Evolutionary conservation across 2,797 vertebrate species (phyloP).

Genomic region (Bucorvus abyssinicus): DNA sequence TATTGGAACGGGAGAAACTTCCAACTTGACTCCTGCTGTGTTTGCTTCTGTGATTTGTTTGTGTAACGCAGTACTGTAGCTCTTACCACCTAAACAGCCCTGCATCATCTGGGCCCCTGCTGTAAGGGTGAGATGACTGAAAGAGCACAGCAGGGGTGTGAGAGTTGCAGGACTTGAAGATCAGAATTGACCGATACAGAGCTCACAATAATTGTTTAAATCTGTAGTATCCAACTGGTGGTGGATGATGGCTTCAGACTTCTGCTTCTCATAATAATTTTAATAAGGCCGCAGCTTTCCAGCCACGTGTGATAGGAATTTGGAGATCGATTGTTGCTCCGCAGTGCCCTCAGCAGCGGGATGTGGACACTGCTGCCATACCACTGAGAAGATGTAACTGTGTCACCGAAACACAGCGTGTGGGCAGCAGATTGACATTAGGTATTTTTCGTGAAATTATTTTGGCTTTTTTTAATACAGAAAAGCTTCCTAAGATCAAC

Average conservation of each 20-base stretch:
- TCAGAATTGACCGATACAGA: constrained; percentile 9
- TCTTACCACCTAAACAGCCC: constrained; percentile 17
- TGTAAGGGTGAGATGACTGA: constrained; percentile 23
- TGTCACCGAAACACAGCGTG: not conserved
- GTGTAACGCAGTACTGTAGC: not conserved
- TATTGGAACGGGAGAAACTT: not conserved
- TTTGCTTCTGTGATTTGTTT: constrained; percentile 37
- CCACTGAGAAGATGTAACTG: not conserved
- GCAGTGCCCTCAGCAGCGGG: constrained; percentile 19
- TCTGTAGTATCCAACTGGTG: constrained; percentile 2
- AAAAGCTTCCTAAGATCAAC: constrained; percentile 47
- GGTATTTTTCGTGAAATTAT: not conserved
- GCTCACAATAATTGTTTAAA: constrained; percentile 13
- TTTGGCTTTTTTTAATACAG: constrained; percentile 4
- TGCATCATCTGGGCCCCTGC: constrained; percentile 22
- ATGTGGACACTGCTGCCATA: not conserved
- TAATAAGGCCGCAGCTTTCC: constrained; percentile 39
- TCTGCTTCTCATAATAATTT: constrained; percentile 38
- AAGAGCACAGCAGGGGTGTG: constrained; percentile 22
- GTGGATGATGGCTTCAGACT: constrained; percentile 11
- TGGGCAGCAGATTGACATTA: not conserved
- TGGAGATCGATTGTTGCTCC: not conserved
- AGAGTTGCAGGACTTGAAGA: constrained; percentile 25
- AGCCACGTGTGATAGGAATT: not conserved
- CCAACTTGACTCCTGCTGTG: constrained; percentile 35